phyloP scores from a whole-genome alignment of 2,888 invertebrate genomes.

The Folsomia candida region DNA sequence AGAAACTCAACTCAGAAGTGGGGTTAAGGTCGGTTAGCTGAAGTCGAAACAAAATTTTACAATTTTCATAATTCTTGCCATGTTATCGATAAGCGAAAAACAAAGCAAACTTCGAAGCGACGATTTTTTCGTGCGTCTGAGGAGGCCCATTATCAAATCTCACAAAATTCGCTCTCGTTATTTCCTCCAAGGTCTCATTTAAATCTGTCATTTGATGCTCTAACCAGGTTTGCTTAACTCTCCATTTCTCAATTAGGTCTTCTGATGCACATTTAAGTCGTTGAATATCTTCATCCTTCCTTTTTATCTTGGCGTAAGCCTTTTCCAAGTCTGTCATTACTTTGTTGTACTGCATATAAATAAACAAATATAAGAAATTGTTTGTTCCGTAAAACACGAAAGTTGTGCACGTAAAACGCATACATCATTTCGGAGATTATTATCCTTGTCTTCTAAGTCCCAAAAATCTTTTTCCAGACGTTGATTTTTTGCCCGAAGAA shows the following conservation, averaged over 20 bases:
- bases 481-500: slow-evolving; percentile 19
- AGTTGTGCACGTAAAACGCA: too few relatives aligned
- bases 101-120: too few relatives aligned
- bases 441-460: slow-evolving; percentile 7
- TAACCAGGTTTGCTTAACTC: not conserved
- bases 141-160: too few relatives aligned
- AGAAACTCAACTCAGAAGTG: too few relatives aligned
- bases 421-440: slow-evolving; percentile 4
- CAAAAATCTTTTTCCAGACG: slow-evolving; percentile 30
- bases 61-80: too few relatives aligned
- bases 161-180: slow-evolving; percentile 14
- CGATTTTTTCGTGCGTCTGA: too few relatives aligned
- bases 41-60: too few relatives aligned
- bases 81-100: too few relatives aligned
- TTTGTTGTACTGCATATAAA: not conserved
- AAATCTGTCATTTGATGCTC: not conserved
- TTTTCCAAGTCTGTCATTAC: slow-evolving; percentile 9
- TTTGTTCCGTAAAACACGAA: not conserved
- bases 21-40: too few relatives aligned
- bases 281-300: slow-evolving; percentile 8
- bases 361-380: not conserved
- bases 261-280: not conserved
- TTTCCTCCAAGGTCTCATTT: slow-evolving; percentile 8
- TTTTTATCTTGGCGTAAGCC: not conserved
- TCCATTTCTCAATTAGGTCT: not conserved